Conservation (phyloP, 2,113 vertebrate genomes). For the Malurus melanocephalus region DNA sequence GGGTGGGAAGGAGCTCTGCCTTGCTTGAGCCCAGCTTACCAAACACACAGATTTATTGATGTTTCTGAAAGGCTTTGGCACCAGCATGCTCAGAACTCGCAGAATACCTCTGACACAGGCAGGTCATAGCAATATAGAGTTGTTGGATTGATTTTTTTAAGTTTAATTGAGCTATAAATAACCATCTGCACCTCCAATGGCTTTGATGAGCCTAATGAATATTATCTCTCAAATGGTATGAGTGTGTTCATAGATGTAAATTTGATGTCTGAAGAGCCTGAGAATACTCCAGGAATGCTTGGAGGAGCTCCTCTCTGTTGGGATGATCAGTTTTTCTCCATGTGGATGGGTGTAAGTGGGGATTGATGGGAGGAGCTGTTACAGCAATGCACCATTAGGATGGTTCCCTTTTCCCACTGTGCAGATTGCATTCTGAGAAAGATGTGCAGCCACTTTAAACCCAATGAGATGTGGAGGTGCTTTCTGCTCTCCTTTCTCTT, state of each 20-base stretch:
- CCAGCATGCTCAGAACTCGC: neutral
- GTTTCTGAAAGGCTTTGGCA: neutral
- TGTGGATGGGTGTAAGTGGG: slow-evolving; percentile 31
- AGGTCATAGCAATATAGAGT: neutral
- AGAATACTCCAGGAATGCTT: neutral
- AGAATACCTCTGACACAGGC: neutral
- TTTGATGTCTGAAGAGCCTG: neutral
- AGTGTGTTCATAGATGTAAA: neutral
- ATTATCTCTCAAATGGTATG: neutral
- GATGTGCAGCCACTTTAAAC: neutral
- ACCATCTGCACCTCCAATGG: neutral
- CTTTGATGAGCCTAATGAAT: slow-evolving; percentile 3
- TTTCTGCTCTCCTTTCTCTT: neutral
- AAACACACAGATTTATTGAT: neutral
- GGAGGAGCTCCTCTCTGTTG: neutral
- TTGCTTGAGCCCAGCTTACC: neutral
- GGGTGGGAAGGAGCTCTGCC: neutral
- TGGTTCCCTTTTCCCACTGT: neutral
- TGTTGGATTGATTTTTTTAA: neutral
- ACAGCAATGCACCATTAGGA: neutral
- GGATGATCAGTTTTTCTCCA: neutral
- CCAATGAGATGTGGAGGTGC: neutral
- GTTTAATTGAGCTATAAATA: slow-evolving; percentile 29
- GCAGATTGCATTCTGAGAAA: slow-evolving; percentile 8
- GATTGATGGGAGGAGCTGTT: slow-evolving; percentile 9